These are phyloP conservation scores for Anguilla anguilla DNA, from an alignment of 2,797 vertebrate species.

Conservation along the genomic window DNA sequence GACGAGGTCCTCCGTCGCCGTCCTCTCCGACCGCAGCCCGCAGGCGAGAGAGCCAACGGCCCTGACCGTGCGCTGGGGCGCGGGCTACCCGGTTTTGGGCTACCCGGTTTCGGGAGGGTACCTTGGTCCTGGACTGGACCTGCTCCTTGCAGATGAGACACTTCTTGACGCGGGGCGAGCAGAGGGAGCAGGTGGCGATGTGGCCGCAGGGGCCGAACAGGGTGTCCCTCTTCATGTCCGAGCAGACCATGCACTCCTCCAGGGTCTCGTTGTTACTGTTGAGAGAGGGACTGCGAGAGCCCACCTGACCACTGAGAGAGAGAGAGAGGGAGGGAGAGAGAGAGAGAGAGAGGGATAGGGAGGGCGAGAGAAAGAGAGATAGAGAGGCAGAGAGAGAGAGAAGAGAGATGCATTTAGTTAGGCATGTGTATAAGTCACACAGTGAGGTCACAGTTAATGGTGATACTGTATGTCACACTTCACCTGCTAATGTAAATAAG, in stretches of 20 bases:
- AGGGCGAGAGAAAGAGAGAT: not conserved
- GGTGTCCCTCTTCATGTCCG: slow-evolving; percentile 98
- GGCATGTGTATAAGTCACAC: too few species aligned
- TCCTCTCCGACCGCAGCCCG: not conserved
- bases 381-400: not conserved
- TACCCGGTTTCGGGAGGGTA: slow-evolving; percentile 52
- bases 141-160: slow-evolving; percentile 99
- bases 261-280: slow-evolving; percentile 96
- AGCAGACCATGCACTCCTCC: slow-evolving; percentile 99
- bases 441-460: too few species aligned
- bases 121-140: slow-evolving; percentile 98
- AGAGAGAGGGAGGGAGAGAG: not conserved
- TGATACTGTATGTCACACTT: too few species aligned
- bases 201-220: slow-evolving; percentile 97
- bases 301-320: slow-evolving; percentile 87
- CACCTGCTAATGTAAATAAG: too few species aligned
- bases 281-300: slow-evolving; percentile 92
- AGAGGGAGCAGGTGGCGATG: slow-evolving; percentile 97
- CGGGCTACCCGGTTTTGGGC: not conserved
- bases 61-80: not conserved
- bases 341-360: slow-evolving; percentile 35
- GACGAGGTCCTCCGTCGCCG: not conserved
- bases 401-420: not conserved
- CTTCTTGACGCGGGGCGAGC: slow-evolving; percentile 97
- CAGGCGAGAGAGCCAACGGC: not conserved